Base-by-base conservation (phyloP, 2,797 vertebrate genomes). In the Trachurus trachurus region DNA sequence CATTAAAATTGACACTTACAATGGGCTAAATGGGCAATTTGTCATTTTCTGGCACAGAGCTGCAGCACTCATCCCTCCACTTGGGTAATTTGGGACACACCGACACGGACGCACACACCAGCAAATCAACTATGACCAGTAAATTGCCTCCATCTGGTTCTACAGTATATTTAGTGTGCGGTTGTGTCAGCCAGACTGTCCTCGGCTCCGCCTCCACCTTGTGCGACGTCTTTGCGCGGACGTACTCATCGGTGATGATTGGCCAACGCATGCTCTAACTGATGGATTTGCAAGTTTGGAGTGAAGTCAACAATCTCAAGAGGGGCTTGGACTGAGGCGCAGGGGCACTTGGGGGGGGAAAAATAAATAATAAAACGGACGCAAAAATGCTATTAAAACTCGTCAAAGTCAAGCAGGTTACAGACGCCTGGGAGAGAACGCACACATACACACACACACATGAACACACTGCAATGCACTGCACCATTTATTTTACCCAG, bases 21-120 rank as follows among this genome's bases (percentile, higher is more conserved):
- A 90, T 89, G 61, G 87, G 87, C 83, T 89, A 88, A 90, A 92
- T 88, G 89, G 88, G 74, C 81, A 85, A 89, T 93, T 93, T 92
- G 91, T 91, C 84, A 87, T 89, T 89, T 87, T 71, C 82, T 86
- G 81, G 85, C 84, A 85, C 81, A 53, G 81, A 80, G 73, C 85
- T 78, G 71, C 70, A 70, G 84, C 86, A 80, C 89, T 89, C 88
- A 77, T 85, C 84, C 74, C 77, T 85, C 77, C 73, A 81, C 82
- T 87, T n/a, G 76, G 78, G 69, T 87, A 86, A 89, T 90, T 86
- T 86, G 70, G 78, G 76, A 78, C 64, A 82, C 62, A 71, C 50
- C 0, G 26, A 68, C 65, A 66, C 6, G 9, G 17, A 72, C 64
- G 72, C 80, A 80, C 68, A 72, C 67, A 73, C 70, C 16, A 68